phyloP scores from a whole-genome alignment of 2,797 vertebrate genomes.

The Odontamblyopus rebecca region DNA sequence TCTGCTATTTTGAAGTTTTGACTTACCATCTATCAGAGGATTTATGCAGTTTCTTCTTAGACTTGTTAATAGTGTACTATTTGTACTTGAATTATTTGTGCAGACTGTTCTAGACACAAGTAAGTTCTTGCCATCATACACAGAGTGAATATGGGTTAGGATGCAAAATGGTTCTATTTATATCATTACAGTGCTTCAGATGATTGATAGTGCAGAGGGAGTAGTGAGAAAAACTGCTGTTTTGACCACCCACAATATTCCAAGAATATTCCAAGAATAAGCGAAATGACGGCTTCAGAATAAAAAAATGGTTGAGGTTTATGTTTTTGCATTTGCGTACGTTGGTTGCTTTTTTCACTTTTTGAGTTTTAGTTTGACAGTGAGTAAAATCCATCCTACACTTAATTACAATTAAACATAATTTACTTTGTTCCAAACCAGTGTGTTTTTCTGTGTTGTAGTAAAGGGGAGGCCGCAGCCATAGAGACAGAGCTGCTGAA shows the following conservation, averaged over 20 bases:
- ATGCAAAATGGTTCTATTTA: neutral
- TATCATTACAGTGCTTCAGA: neutral
- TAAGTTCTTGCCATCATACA: neutral
- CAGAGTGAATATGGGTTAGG: neutral
- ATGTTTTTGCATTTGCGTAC: no score
- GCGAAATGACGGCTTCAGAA: no score
- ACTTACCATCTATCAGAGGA: neutral
- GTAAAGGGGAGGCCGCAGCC: constrained; percentile 83
- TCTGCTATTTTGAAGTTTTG: neutral
- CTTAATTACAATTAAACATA: neutral
- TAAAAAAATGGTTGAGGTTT: no score
- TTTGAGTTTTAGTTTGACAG: no score
- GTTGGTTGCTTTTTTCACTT: no score
- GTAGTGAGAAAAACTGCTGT: neutral
- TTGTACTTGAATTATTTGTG: neutral
- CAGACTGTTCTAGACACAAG: no score
- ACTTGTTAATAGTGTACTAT: neutral
- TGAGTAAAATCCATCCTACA: no score
- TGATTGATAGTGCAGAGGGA: neutral
- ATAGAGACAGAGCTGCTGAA: constrained; percentile 88
- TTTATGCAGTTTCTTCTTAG: neutral
- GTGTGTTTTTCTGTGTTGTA: constrained; percentile 52
- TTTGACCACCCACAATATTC: neutral
- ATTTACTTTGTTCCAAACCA: neutral
- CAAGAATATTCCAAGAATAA: neutral